phyloP scores from a whole-genome alignment of 2,113 vertebrate genomes.

The Atherinomorus stipes region DNA sequence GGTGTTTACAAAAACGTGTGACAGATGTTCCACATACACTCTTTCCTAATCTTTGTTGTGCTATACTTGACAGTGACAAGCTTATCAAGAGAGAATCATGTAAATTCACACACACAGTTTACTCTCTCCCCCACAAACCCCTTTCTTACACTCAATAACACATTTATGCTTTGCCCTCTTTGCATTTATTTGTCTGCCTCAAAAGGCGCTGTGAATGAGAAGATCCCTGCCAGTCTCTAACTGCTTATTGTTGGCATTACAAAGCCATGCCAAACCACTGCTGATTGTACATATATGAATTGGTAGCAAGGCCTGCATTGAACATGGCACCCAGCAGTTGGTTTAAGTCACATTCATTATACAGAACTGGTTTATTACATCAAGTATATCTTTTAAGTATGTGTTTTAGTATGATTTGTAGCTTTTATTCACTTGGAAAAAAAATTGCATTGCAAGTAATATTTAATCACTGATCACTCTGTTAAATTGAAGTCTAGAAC shows the following conservation, averaged over 20 bases:
- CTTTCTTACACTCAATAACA: conserved; percentile 15
- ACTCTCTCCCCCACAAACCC: conserved; percentile 19
- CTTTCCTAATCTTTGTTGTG: conserved; percentile 17
- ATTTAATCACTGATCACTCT: background rate
- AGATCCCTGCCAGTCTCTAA: conserved; percentile 65
- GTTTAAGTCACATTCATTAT: conserved; percentile 10
- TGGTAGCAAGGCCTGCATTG: conserved; percentile 66
- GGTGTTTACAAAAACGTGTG: background rate
- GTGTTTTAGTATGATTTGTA: background rate
- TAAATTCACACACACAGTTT: conserved; percentile 36
- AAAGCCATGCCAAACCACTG: conserved; percentile 52
- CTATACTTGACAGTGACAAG: conserved; percentile 10
- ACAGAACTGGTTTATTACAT: background rate
- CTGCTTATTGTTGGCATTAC: conserved; percentile 65
- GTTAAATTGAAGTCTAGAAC: too few relatives aligned
- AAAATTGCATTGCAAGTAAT: background rate
- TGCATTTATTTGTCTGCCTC: conserved; percentile 28
- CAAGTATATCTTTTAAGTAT: background rate
- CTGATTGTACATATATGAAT: conserved; percentile 62
- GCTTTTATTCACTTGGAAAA: background rate
- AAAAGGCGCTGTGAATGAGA: conserved; percentile 59
- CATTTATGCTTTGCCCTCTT: conserved; percentile 32
- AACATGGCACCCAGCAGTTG: conserved; percentile 27
- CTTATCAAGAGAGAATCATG: conserved; percentile 14
- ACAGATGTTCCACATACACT: background rate